Percentiles rank a stretch among this genome's conserved stretches.
phyloP scores from a whole-genome alignment of 2,888 invertebrate species.

The Xanthorhoe designata region DNA sequence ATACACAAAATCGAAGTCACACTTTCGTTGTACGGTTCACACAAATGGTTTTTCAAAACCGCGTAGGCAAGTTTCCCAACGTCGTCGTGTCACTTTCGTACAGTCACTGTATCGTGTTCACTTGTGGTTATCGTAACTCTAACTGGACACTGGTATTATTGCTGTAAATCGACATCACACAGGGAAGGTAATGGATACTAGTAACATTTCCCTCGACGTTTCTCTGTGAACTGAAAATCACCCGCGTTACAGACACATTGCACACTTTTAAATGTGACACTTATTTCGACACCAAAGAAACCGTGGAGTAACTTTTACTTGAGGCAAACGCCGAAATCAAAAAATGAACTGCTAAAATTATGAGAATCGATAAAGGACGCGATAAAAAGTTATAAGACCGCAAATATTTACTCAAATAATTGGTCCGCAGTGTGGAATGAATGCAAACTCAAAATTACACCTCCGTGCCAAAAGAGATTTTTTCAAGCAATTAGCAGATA shows the following conservation, averaged over 20 bases:
- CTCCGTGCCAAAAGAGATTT: constrained; percentile 71
- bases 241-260: constrained; percentile 59
- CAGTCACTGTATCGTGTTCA: constrained; percentile 76
- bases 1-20: constrained; percentile 54
- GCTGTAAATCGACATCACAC: constrained; percentile 73
- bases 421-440: constrained; percentile 50
- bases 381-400: constrained; percentile 53
- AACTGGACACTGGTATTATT: constrained; percentile 73
- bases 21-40: constrained; percentile 60
- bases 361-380: constrained; percentile 54
- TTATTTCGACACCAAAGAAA: constrained; percentile 55
- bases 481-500: constrained; percentile 74
- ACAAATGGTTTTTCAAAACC: constrained; percentile 73
- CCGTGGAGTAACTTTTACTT: constrained; percentile 56
- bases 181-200: constrained; percentile 79
- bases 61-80: constrained; percentile 75
- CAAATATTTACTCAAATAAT: constrained; percentile 68
- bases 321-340: neutral
- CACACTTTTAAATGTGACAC: constrained; percentile 56
- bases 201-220: constrained; percentile 69
- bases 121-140: constrained; percentile 82
- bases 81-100: constrained; percentile 76
- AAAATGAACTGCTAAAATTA: constrained; percentile 45
- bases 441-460: constrained; percentile 56
- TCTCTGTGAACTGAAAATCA: constrained; percentile 76